These are phyloP conservation scores for Parnassius smintheus DNA, from an alignment of 2,888 invertebrate genomes.

Conservation along the genomic window DNA sequence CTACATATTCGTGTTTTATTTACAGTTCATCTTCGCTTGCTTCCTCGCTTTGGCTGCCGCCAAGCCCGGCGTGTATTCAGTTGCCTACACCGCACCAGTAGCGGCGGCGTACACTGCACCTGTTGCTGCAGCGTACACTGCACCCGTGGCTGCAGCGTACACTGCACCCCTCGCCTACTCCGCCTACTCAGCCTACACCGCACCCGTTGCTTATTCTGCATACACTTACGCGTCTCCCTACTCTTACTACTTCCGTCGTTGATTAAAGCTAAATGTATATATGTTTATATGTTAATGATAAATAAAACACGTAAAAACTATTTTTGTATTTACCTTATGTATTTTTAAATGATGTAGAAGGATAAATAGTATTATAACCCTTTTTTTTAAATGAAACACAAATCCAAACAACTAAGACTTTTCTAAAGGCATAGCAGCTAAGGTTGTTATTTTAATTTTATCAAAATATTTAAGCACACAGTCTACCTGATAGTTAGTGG, in stretches of 20 bases:
- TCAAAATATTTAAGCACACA: no score
- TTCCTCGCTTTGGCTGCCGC: conserved; percentile 73
- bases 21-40: conserved; percentile 69
- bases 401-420: no score
- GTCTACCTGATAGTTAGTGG: no score
- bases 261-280: conserved; percentile 12
- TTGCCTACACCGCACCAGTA: conserved; percentile 26
- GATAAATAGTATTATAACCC: no score
- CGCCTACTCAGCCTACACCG: conserved; percentile 40
- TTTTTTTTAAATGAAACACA: no score
- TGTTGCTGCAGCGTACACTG: conserved; percentile 15
- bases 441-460: no score
- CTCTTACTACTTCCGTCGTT: conserved; percentile 38
- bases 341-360: no score
- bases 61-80: conserved; percentile 46
- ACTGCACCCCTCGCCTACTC: conserved; percentile 33
- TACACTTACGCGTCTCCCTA: conserved; percentile 57
- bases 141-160: conserved; percentile 34
- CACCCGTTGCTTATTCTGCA: conserved; percentile 47
- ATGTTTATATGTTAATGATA: no score
- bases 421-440: no score
- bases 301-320: no score
- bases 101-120: conserved; percentile 37
- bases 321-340: no score
- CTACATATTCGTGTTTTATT: conserved; percentile 29